Base-by-base conservation (phyloP, 1,140 invertebrate genomes). In the Andrena cerasifolii region DNA sequence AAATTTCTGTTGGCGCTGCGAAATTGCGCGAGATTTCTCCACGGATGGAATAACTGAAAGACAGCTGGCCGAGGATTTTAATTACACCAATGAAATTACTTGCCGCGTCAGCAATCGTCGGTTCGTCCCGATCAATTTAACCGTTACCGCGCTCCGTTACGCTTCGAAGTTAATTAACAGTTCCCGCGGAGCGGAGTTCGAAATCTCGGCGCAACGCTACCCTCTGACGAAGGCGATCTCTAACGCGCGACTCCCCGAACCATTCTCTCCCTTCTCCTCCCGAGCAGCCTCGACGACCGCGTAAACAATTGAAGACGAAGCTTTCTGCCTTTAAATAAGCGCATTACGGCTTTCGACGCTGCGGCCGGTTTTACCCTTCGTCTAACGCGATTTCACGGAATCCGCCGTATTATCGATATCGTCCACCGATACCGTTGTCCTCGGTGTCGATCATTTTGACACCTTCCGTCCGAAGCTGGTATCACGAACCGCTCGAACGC, bases 81-180 rank as follows among this genome's bases (percentile, higher is more conserved):
- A n/a, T n/a, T n/a, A n/a, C n/a, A n/a, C 2, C 3, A 8, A 31
- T 33, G 31, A 14, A 24, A 58, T 28, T 12, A 10, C n/a, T 53
- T 12, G 7, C 21, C 36, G n/a, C 12, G 36, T 0, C 4, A 2
- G 14, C 18, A 36, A 40, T 53, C 53, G 16, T 58, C 31, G 36
- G 45, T 43, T 40, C 26, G 16, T 72, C 43, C 18, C 10, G 56
- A 62, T 72, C 31, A 21, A n/a, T 72, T 61, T 24, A 53, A 68
- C 58, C 28, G 24, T 1, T 16, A 18, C 21, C 16, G 16, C 33
- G 18, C 21, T 21, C 18, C 21, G 33, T 26, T 12, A 21, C 16
- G 18, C 36, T 67, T 47, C 12, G 16, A 28, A 43, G 14, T n/a
- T 33, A 36, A 58, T 67, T 51, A 36, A 1, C 18, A 3, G 8